Percentiles rank a stretch among this genome's conserved stretches.
Conservation (phyloP, 2,113 vertebrate species). For the Colinus virginianus region DNA sequence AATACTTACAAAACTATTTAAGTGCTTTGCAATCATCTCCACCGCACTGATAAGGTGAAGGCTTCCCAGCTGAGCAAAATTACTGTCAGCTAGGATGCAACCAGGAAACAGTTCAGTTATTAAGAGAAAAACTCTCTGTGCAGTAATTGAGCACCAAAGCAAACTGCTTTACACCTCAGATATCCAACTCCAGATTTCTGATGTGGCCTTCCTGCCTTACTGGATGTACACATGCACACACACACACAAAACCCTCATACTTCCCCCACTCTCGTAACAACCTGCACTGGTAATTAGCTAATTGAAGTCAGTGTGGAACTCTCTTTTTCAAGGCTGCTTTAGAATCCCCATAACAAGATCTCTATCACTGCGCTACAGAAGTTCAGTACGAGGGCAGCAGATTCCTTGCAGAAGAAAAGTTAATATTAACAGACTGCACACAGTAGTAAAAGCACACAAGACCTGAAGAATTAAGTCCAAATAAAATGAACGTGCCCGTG, state of each 20-base stretch:
- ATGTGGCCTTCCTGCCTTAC: neutral
- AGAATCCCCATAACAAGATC: neutral
- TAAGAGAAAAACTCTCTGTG: neutral
- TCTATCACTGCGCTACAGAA: neutral
- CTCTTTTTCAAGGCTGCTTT: neutral
- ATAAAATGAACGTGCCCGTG: neutral
- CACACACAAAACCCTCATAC: neutral
- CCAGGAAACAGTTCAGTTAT: neutral
- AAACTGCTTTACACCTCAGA: neutral
- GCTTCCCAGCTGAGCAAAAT: neutral
- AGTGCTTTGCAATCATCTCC: neutral
- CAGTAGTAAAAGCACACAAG: neutral
- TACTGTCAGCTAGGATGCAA: neutral
- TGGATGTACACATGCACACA: neutral
- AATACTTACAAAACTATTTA: neutral
- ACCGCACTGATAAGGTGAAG: neutral
- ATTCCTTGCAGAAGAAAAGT: constrained; percentile 16
- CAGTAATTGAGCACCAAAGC: neutral
- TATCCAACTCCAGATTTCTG: neutral
- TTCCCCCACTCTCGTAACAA: neutral
- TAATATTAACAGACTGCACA: constrained; percentile 69
- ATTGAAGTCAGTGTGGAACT: neutral
- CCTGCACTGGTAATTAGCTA: neutral
- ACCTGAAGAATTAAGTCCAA: constrained; percentile 14
- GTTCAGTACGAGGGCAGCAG: neutral